Conservation (phyloP, 1,140 invertebrate genomes). For the Drosophila malerkotliana region DNA sequence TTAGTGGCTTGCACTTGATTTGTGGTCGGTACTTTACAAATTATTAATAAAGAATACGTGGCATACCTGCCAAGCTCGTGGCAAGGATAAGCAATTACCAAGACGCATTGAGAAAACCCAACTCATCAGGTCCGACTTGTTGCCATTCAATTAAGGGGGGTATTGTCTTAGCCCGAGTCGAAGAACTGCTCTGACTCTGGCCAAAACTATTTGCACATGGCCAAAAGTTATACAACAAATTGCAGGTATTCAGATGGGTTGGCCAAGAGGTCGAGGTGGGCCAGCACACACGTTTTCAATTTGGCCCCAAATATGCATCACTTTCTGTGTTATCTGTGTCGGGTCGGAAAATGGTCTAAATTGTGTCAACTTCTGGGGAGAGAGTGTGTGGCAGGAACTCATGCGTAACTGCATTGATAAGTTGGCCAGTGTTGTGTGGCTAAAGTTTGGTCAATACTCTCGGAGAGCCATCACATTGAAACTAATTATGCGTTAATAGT, state of each 20-base stretch:
- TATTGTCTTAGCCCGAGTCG: conserved; percentile 47
- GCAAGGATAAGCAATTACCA: conserved; percentile 41
- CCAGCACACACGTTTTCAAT: conserved; percentile 47
- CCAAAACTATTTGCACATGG: conserved; percentile 49
- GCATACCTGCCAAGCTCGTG: no score
- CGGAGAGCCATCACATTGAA: conserved; percentile 22
- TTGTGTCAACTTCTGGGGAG: conserved; percentile 4
- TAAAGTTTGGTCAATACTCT: conserved; percentile 4
- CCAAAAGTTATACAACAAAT: conserved; percentile 44
- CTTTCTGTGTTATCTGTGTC: conserved; percentile 19
- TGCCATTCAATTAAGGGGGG: conserved; percentile 49
- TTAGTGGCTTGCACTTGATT: conserved; percentile 24
- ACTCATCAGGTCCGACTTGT: conserved; percentile 18
- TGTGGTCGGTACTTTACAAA: conserved; percentile 25
- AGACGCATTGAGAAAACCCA: conserved; percentile 7
- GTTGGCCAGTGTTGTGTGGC: conserved; percentile 23
- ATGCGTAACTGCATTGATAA: conserved; percentile 72
- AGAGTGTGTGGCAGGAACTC: conserved; percentile 42
- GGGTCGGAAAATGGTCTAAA: conserved; percentile 3
- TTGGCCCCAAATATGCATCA: conserved; percentile 29
- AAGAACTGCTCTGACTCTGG: conserved; percentile 6
- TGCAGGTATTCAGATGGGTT: conserved; percentile 49
- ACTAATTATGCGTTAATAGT: conserved; percentile 11
- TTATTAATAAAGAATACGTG: no score
- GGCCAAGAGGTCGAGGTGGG: conserved; percentile 15